Evolutionary conservation across 2,113 vertebrate species (phyloP).

Genomic region (Xenopus tropicalis): UCB_Xtro_10.0 CM004450.2:53771001-53771500

Average conservation of each 20-base stretch:
- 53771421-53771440: constrained; percentile 32
- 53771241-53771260: background rate
- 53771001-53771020: too few relatives aligned
- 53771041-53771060: too few relatives aligned
- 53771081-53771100: too few relatives aligned
- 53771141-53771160: too few relatives aligned
- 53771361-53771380: constrained; percentile 21
- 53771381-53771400: constrained; percentile 23
- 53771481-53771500: constrained; percentile 30
- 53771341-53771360: constrained; percentile 21
- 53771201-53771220: background rate
- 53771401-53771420: constrained; percentile 18
- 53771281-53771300: background rate
- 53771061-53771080: too few relatives aligned
- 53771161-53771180: too few relatives aligned
- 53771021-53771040: too few relatives aligned
- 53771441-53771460: constrained; percentile 24
- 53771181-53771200: too few relatives aligned
- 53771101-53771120: too few relatives aligned
- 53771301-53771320: background rate
- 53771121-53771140: too few relatives aligned
- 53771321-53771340: constrained; percentile 2
- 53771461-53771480: constrained; percentile 21
- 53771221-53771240: background rate
- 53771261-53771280: background rate